These are phyloP conservation scores for Nycteola revayana DNA, from an alignment of 2,888 invertebrate species.

Conservation along the genomic window DNA sequence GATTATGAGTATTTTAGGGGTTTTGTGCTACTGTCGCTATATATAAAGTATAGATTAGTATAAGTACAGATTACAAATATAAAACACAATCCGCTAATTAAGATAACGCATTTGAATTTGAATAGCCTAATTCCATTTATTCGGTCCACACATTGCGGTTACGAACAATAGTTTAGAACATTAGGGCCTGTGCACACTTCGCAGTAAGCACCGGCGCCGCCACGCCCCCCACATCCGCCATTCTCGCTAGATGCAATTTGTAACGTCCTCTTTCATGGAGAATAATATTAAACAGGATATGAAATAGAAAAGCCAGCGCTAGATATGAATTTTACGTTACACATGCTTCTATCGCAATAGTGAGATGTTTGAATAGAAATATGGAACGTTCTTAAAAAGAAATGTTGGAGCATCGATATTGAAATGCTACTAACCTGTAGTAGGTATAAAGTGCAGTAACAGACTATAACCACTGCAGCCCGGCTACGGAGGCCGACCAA, in stretches of 20 bases:
- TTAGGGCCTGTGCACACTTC: constrained; percentile 27
- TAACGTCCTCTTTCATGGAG: constrained; percentile 25
- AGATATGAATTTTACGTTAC: no score
- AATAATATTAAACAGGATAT: constrained; percentile 22
- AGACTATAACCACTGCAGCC: no score
- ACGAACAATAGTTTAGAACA: constrained; percentile 17
- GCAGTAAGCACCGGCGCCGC: constrained; percentile 35
- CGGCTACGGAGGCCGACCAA: no score
- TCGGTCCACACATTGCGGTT: neutral
- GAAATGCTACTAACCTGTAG: no score
- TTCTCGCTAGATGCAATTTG: constrained; percentile 41
- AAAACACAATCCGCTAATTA: no score
- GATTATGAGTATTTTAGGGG: no score
- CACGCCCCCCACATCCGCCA: constrained; percentile 30
- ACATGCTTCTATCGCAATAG: no score
- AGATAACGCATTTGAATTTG: neutral
- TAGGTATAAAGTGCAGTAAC: no score
- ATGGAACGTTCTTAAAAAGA: neutral
- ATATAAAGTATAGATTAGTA: no score
- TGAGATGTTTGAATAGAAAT: constrained; percentile 4
- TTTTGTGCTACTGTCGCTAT: no score
- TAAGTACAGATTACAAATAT: no score
- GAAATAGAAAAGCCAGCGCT: constrained; percentile 21
- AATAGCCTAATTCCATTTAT: neutral
- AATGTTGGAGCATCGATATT: no score